Evolutionary conservation across 2,113 vertebrate species (phyloP).

Genomic region (Lophochroa leadbeateri): DNA sequence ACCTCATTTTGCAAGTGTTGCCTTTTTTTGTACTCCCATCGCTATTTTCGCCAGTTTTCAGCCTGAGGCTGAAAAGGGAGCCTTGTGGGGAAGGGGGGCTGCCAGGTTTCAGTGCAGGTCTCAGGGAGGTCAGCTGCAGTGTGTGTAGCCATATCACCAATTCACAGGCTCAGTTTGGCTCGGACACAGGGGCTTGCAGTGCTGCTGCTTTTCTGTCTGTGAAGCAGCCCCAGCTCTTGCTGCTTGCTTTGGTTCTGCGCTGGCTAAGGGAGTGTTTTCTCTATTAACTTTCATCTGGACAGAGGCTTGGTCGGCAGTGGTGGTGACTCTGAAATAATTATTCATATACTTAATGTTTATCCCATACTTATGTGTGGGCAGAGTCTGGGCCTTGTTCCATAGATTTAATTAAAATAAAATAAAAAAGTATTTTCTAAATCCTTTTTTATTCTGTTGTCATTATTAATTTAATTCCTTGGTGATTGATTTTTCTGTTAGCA

Average conservation of each 20-base stretch:
- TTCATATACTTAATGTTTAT: not conserved
- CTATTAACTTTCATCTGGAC: not conserved
- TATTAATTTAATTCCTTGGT: not conserved
- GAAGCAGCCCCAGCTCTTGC: not conserved
- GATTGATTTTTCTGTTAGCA: not conserved
- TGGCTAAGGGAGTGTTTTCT: not conserved
- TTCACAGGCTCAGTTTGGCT: not conserved
- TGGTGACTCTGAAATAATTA: not conserved
- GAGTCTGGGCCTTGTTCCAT: not conserved
- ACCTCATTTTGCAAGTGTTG: not conserved
- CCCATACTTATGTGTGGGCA: not conserved
- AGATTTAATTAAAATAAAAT: not conserved
- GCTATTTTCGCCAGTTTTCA: not conserved
- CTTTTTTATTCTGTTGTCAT: not conserved
- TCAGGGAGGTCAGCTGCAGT: not conserved
- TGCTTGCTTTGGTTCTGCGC: not conserved
- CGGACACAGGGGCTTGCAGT: fast-evolving
- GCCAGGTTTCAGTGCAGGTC: not conserved
- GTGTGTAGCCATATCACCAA: not conserved
- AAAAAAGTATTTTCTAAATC: not conserved
- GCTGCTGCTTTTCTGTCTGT: not conserved
- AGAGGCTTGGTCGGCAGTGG: not conserved
- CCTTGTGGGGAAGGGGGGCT: not conserved
- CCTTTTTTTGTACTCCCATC: not conserved
- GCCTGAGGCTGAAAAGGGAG: not conserved